These are phyloP conservation scores for Romanomermis culicivorax DNA, from an alignment of 2,888 invertebrate genomes.

Conservation along the genomic window DNA sequence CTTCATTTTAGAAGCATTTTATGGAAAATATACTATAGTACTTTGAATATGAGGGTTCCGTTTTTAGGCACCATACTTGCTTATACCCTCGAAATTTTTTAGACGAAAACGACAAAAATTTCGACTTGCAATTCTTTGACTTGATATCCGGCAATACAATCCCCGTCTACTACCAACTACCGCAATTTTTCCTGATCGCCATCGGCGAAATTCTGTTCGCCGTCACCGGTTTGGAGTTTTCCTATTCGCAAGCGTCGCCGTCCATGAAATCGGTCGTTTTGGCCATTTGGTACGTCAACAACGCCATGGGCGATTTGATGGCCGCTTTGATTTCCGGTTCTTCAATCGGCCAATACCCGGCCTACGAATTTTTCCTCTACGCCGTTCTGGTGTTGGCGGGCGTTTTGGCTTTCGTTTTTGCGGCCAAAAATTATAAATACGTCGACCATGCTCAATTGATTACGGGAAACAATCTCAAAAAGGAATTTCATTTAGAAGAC, in stretches of 20 bases:
- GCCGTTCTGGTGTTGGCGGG: constrained; percentile 22
- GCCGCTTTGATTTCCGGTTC: neutral
- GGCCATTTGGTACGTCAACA: neutral
- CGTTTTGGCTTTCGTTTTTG: constrained; percentile 16
- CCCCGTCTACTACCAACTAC: constrained; percentile 17
- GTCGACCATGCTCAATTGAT: neutral
- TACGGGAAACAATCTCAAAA: no score
- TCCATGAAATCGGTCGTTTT: constrained; percentile 78
- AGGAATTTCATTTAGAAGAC: no score
- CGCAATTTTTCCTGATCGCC: constrained; percentile 34
- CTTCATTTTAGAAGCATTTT: no score
- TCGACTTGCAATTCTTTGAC: no score
- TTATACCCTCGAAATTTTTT: no score
- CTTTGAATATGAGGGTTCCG: no score
- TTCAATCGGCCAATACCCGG: neutral
- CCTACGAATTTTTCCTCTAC: constrained; percentile 12
- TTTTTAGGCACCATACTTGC: no score
- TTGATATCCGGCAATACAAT: neutral
- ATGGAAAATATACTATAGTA: no score
- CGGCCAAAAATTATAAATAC: neutral
- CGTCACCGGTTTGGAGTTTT: constrained; percentile 33
- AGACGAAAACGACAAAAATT: no score
- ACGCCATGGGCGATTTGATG: neutral
- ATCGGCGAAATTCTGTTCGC: constrained; percentile 34
- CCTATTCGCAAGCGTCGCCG: constrained; percentile 44